phyloP scores from a whole-genome alignment of 30 jellyfish, hydroid and myxozoan genomes.

The Phacellophora camtschatica region DNA sequence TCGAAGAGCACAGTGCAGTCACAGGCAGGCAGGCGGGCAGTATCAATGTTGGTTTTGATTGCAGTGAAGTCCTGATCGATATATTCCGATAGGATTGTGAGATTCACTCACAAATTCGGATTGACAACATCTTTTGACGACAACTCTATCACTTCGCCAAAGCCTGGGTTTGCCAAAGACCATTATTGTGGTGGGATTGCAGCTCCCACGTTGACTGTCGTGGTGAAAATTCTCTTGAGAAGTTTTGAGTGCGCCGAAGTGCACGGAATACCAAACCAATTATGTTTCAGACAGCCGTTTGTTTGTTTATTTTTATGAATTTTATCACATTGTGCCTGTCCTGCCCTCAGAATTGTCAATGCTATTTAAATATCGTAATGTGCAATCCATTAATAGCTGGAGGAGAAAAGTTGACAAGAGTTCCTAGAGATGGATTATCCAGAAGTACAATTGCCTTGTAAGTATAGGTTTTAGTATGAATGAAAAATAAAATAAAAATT shows the following conservation, averaged over 20 bases:
- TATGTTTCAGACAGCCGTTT: neutral
- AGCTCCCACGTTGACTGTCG: too few relatives aligned
- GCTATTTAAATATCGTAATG: conserved; percentile 25
- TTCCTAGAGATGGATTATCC: conserved; percentile 41
- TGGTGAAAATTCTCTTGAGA: too few relatives aligned
- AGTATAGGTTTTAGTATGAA: neutral
- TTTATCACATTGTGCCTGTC: neutral
- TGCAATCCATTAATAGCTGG: conserved; percentile 35
- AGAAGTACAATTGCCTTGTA: conserved; percentile 30
- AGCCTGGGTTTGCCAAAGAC: too few relatives aligned
- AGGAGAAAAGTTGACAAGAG: neutral
- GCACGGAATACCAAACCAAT: neutral
- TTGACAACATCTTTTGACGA: too few relatives aligned
- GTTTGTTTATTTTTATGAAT: conserved; percentile 1
- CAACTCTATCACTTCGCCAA: too few relatives aligned
- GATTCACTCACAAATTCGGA: too few relatives aligned
- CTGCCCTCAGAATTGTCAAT: conserved; percentile 43
- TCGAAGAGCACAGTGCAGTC: neutral
- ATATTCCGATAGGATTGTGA: neutral
- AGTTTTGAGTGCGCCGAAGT: too few relatives aligned
- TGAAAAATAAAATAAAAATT: too few relatives aligned
- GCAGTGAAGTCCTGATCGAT: neutral
- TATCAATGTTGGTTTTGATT: neutral
- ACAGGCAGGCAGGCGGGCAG: neutral
- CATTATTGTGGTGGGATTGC: too few relatives aligned